Evolutionary conservation across 2,888 invertebrate species (phyloP), one percentile per base, ranked within the genome.

Genomic region (Acrobeloides nanus): DNA sequence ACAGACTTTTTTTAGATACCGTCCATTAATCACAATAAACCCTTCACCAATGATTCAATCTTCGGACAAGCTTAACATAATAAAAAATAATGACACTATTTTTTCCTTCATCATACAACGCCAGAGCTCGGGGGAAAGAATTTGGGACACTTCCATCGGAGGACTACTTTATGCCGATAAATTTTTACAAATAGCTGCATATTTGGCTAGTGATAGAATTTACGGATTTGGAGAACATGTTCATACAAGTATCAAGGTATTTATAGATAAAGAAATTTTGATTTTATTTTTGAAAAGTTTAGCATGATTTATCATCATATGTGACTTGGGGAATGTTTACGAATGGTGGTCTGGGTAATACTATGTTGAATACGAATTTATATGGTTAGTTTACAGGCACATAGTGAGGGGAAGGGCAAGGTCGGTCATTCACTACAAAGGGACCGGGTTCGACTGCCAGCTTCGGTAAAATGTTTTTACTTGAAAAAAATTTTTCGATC

Each of bases 151-250:
- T 15, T 61, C 62, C 10, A 56, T 67, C 33, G 69, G 68, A 12
- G 69, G 67, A 2, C 55, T 70, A 6, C 56, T 68, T 12, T 70
- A 67, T 50, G 57, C 64, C 12, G 62, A 68, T 35, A 55, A 66
- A 38, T 70, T 63, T 50, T 64, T 70, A 43, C 70, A 70, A 48
- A 64, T 70, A 21, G 67, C 66, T 15, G 63, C 68, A 0, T 59
- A 57, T 38, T 51, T 69, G 10, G 62, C 70, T 2, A 60, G 62
- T 23, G 57, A 66, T 39, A 57, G 62, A 27, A 61, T 72, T 51
- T 72, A 68, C 48, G 72, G 72, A 23, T 67, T 67, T 56, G 72
- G 72, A 26, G 72, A 72, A 46, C 58, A 68, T 37, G 56, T 59
- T 6, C 72, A 72, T 55, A 61, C 65, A 38, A 53, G 46, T 6